A percentile compares a stretch with the other conserved stretches of the same genome.
Conservation (phyloP, 2,797 vertebrate species). For the Valencia hispanica region DNA sequence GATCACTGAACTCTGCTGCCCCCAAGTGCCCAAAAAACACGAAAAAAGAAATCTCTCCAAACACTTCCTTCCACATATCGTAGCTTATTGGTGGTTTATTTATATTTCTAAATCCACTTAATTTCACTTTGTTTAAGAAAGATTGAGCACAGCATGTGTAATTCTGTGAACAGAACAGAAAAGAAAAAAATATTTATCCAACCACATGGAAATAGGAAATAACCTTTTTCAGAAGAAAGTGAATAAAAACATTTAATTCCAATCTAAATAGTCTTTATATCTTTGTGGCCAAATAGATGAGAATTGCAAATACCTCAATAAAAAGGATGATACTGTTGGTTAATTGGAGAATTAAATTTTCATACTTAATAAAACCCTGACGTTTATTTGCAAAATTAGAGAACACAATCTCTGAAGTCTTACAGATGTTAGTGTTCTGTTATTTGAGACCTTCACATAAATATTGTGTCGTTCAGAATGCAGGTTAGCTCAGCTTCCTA, state of each 20-base stretch:
- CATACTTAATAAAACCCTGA: background rate
- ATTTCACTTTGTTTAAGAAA: background rate
- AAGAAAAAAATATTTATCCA: background rate
- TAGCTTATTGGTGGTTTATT: background rate
- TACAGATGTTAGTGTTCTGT: constrained; percentile 16
- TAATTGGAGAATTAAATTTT: background rate
- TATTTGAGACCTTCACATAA: constrained; percentile 32
- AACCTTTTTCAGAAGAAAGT: no score
- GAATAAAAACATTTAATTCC: background rate
- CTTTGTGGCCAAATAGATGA: background rate
- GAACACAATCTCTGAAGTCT: constrained; percentile 7
- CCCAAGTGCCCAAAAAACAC: background rate
- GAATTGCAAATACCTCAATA: background rate
- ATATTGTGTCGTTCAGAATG: constrained; percentile 2
- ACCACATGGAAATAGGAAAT: background rate
- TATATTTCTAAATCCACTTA: background rate
- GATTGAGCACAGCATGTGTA: background rate
- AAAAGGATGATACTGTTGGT: background rate
- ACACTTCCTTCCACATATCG: background rate
- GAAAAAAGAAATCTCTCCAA: background rate
- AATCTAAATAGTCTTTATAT: background rate
- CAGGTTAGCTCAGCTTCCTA: constrained; percentile 37
- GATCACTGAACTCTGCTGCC: constrained; percentile 7
- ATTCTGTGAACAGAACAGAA: background rate
- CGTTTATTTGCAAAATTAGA: constrained; percentile 17